Evolutionary conservation across 2,888 invertebrate genomes (phyloP).

Genomic region (Tolmerus cingulatus): DNA sequence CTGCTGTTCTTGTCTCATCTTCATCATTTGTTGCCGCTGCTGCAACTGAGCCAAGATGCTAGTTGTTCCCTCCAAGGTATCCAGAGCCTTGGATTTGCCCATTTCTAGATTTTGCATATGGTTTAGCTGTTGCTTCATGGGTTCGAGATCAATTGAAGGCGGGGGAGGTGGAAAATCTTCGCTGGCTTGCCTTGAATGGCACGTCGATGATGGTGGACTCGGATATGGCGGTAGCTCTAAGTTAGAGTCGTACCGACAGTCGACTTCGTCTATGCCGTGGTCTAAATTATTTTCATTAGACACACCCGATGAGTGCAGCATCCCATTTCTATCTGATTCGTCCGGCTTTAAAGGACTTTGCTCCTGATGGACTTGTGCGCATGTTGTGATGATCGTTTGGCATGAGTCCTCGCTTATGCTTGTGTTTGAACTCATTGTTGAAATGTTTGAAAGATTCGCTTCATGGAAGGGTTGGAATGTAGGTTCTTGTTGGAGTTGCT

Average conservation of each 20-base stretch:
- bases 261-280: slow-evolving; percentile 71
- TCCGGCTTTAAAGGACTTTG: slow-evolving; percentile 73
- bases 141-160: slow-evolving; percentile 75
- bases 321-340: slow-evolving; percentile 45
- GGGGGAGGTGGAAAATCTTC: slow-evolving; percentile 93
- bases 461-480: slow-evolving; percentile 59
- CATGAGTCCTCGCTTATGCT: slow-evolving; percentile 65
- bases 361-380: slow-evolving; percentile 86
- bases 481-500: slow-evolving; percentile 58
- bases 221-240: slow-evolving; percentile 82
- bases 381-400: slow-evolving; percentile 77
- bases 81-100: slow-evolving; percentile 61
- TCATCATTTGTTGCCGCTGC: slow-evolving; percentile 69
- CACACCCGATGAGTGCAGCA: not conserved
- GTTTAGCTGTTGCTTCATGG: slow-evolving; percentile 70
- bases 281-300: slow-evolving; percentile 45
- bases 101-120: slow-evolving; percentile 63
- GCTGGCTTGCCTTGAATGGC: slow-evolving; percentile 85
- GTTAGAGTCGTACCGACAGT: slow-evolving; percentile 63
- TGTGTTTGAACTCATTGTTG: slow-evolving; percentile 63
- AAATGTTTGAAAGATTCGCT: slow-evolving; percentile 61
- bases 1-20: slow-evolving; percentile 63
- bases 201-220: slow-evolving; percentile 76
- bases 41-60: slow-evolving; percentile 72
- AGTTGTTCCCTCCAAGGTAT: slow-evolving; percentile 61